Evolutionary conservation across 2,113 vertebrate species (phyloP), one percentile per base, ranked within the genome.

Genomic region (Copsychus sechellarum): DNA sequence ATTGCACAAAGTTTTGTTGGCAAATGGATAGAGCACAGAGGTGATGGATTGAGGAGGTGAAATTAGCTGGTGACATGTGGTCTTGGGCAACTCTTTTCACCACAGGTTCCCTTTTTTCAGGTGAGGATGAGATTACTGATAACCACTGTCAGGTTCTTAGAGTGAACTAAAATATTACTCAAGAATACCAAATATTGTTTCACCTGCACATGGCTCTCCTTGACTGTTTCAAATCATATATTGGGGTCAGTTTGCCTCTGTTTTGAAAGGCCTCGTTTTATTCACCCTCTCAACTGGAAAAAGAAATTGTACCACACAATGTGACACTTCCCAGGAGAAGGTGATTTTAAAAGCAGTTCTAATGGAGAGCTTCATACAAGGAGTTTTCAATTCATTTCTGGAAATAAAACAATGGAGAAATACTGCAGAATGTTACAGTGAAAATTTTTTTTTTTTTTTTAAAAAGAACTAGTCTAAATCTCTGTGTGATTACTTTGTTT

Each of bases 351-450:
- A 88, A 87, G 23, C 62, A 65, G 1, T 56, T 3, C 17, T 31
- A 57, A 26, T 3, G 2, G 24, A 50, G 47, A 70, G 23, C 28
- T 69, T 79, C 10, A 12, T 51, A 42, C 9, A 2, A 7, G n/a
- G 7, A 51, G 11, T 17, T 78, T 22, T 42, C 0, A 2, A 1
- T 86, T 54, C 0, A 7, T 43, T 81, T 84, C 40, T 84, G 40
- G 48, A 50, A 64, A 47, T 62, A 65, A 83, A 67, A 14, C 0
- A 6, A n/a, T 33, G 45, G 31, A 57, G 43, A 92, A 91, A 81
- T 43, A 26, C 33, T 81, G 31, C n/a, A 67, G 20, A 54, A 71
- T 24, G 8, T 47, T 81, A 18, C 14, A 36, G 14, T 11, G n/a
- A 76, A 29, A 66, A 23, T 36, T 70, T 53, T 34, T 11, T 10